Percentiles rank a stretch among this genome's conserved stretches.
These are phyloP conservation scores for Lucifuga dentata DNA, from an alignment of 2,113 vertebrate species.

Conservation along the genomic window DNA sequence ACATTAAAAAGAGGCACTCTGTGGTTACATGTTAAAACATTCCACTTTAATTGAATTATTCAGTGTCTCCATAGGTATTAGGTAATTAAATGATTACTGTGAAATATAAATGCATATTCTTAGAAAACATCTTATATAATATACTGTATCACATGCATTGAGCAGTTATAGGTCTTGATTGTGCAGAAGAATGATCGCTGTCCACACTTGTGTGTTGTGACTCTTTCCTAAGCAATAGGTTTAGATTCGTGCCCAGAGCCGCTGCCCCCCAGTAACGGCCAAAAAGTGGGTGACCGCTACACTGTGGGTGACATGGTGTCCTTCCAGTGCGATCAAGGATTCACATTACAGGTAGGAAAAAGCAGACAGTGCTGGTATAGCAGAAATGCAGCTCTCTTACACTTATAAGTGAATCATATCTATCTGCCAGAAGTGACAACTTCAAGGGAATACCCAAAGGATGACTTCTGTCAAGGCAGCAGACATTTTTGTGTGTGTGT, in stretches of 20 bases:
- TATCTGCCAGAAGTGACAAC: slow-evolving; percentile 33
- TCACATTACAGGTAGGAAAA: slow-evolving; percentile 90
- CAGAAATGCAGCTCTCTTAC: slow-evolving; percentile 1
- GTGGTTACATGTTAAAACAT: slow-evolving; percentile 55
- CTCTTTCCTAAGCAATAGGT: slow-evolving; percentile 92
- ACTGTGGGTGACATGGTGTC: slow-evolving; percentile 98
- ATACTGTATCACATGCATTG: background rate
- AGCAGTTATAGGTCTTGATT: background rate
- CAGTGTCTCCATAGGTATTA: background rate
- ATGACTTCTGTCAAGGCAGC: slow-evolving; percentile 21
- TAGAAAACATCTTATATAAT: background rate
- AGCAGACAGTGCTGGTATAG: background rate
- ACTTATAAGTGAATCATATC: slow-evolving; percentile 36
- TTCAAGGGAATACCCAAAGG: slow-evolving; percentile 42
- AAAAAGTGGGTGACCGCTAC: slow-evolving; percentile 92
- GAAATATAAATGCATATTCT: background rate
- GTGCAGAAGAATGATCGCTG: slow-evolving; percentile 78
- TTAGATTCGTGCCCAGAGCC: slow-evolving; percentile 98
- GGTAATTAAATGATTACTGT: slow-evolving; percentile 2
- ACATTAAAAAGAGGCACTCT: slow-evolving; percentile 43
- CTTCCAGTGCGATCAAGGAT: slow-evolving; percentile 95
- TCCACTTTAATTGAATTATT: slow-evolving; percentile 35
- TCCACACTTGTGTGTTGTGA: slow-evolving; percentile 80
- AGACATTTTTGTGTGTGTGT: slow-evolving; percentile 16
- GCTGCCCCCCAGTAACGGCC: slow-evolving; percentile 89